Base-by-base conservation (phyloP, 2,113 vertebrate species). In the Coptodon bakossiorum region DNA sequence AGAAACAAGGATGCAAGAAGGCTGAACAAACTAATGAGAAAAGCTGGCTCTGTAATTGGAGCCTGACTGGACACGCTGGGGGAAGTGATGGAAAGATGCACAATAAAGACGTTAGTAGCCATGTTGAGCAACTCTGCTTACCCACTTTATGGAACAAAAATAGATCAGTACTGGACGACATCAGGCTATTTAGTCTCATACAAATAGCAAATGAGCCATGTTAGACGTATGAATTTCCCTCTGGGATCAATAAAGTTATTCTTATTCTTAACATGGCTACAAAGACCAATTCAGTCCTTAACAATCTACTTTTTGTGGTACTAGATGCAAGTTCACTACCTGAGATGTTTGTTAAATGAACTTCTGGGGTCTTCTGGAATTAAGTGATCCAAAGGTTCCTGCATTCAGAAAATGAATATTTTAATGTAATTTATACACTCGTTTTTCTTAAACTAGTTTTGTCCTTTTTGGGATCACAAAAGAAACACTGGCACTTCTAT, bases 271-370 rank as follows among this genome's bases (percentile, higher is more conserved):
- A 61, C 57, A 6, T 61, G 57, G 29, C 29, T 61, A 31, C 3
- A 61, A 6, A 16, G 57, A 61, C 6, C 19, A 38, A 22, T 38
- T 5, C 34, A 0, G 61, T 66, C 19, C 19, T 66, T 38, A 13
- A 19, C 2, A 38, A 38, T 66, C 6, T 22, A 66, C 4, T 8
- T 38, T 66, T 22, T 38, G 19, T 66, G 19, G 10, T 38, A 38
- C 19, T 38, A 66, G 19, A 13, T 0, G 0, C 6, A 66, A 0
- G 1, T 13, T 66, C 1, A 22, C 61, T 38, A 38, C 34, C 34
- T 66, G 34, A 66, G 34, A 66, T 38, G 61, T 66, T 22, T 66
- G 61, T 66, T 22, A 66, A 66, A 66, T 13, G 4, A 38, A 12
- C 34, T 66, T 38, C 61, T 66, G 61, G 34, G 19, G 8, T 66